Evolutionary conservation across 2,888 invertebrate species (phyloP), one percentile per base, ranked within the genome.

Genomic region (Crematogaster levior): DNA sequence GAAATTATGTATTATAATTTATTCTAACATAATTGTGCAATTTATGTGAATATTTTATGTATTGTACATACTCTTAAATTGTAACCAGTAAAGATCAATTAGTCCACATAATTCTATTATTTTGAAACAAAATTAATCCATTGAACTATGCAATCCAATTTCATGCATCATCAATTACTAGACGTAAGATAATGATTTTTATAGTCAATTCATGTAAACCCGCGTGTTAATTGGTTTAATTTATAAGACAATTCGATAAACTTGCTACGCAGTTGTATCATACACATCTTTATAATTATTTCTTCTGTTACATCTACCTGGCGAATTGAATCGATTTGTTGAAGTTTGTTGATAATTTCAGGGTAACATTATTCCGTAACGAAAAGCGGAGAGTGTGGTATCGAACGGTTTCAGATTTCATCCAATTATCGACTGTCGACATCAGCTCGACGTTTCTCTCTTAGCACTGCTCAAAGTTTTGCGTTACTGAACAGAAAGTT

Each of bases 391-490:
- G 51, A 84, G 75, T 53, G 75, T 51, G 58, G 27, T n/a, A 68
- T 37, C 68, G 65, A 37, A 61, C 9, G 60, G 81, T 80, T 77
- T 88, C 81, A 51, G 24, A 77, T 88, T 86, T 88, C 82, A 87
- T 84, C 87, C 87, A 86, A 88, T 88, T 88, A 88, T 86, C 80
- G 82, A 84, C 56, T 77, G 74, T 83, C 82, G 83, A 80, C 83
- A 77, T 75, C 34, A 43, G 30, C 30, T 72, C 58, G 61, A 58
- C 37, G 48, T 60, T 46, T n/a, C 48, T 43, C 65, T 43, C 61
- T 27, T 74, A 53, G 65, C 74, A 9, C 12, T 75, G 27, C 70
- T 80, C 51, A 60, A 56, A 60, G 68, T 65, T 77, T 83, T 63
- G 48, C 56, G 60, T 85, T 85, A 65, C 83, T 53, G 24, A 21